Conservation (phyloP, 2,888 invertebrate genomes). For the Ariolimax columbianus region DNA sequence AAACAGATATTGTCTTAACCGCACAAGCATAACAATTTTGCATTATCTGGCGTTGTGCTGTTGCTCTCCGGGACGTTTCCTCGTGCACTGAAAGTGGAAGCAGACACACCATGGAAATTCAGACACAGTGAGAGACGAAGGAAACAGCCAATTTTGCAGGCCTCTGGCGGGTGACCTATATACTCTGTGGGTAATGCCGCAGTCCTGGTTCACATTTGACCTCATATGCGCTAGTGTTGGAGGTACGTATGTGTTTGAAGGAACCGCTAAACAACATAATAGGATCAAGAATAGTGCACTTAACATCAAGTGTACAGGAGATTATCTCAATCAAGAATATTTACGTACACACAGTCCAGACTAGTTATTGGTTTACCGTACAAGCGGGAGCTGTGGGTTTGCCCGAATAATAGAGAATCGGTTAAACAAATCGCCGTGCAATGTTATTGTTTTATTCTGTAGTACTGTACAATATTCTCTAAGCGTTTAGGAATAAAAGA, state of each 20-base stretch:
- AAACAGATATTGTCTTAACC: slow-evolving; percentile 6
- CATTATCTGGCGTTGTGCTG: not conserved
- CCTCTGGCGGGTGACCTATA: slow-evolving; percentile 14
- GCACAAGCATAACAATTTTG: not conserved
- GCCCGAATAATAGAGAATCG: too few relatives aligned
- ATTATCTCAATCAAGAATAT: slow-evolving; percentile 12
- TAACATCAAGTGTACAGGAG: slow-evolving; percentile 9
- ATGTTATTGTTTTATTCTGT: too few relatives aligned
- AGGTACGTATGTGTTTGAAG: not conserved
- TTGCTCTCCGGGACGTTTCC: not conserved
- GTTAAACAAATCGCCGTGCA: too few relatives aligned
- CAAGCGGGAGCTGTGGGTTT: not conserved
- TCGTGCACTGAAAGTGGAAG: not conserved
- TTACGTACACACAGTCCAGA: not conserved
- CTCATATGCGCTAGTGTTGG: not conserved
- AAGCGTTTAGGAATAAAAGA: too few relatives aligned
- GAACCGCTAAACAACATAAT: slow-evolving; percentile 15
- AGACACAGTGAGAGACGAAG: not conserved
- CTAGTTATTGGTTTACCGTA: not conserved
- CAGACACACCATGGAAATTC: not conserved
- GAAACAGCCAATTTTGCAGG: not conserved
- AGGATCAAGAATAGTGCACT: slow-evolving; percentile 21
- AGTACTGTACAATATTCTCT: too few relatives aligned
- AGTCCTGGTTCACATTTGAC: slow-evolving; percentile 10
- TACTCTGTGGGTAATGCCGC: not conserved